Evolutionary conservation across 2,888 invertebrate species (phyloP).

Genomic region (Neoascia interrupta): DNA sequence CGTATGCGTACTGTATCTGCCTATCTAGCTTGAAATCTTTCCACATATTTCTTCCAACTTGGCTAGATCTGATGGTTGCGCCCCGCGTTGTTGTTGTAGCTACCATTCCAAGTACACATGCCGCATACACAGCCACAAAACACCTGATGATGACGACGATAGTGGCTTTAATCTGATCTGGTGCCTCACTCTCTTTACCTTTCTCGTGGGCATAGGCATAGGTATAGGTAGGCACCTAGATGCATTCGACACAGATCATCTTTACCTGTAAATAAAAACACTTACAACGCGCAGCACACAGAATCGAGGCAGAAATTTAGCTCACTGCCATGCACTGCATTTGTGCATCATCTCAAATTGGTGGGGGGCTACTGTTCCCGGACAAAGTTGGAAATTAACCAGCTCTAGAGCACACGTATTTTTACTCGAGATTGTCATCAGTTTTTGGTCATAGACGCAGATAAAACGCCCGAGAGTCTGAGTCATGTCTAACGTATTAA

Average conservation of each 20-base stretch:
- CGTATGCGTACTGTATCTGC: slow-evolving; percentile 56
- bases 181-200: slow-evolving; percentile 57
- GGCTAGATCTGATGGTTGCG: slow-evolving; percentile 55
- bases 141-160: slow-evolving; percentile 55
- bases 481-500: slow-evolving; percentile 32
- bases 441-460: slow-evolving; percentile 44
- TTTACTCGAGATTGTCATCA: slow-evolving; percentile 52
- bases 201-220: slow-evolving; percentile 8
- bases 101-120: slow-evolving; percentile 36
- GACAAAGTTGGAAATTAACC: slow-evolving; percentile 52
- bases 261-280: slow-evolving; percentile 55
- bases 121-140: slow-evolving; percentile 3
- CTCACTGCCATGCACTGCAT: slow-evolving; percentile 31
- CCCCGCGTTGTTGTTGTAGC: slow-evolving; percentile 26
- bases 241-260: slow-evolving; percentile 48
- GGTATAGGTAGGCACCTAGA: too few relatives aligned
- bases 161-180: slow-evolving; percentile 64
- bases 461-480: too few relatives aligned
- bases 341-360: neutral
- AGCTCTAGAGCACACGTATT: slow-evolving; percentile 59
- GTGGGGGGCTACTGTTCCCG: slow-evolving; percentile 22
- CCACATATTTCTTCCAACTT: slow-evolving; percentile 63
- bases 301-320: slow-evolving; percentile 48
- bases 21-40: slow-evolving; percentile 62
- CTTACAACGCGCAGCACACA: slow-evolving; percentile 31